Conservation (phyloP, 92 coral and sea anemone genomes). For the Palythoa caribaeorum region DNA sequence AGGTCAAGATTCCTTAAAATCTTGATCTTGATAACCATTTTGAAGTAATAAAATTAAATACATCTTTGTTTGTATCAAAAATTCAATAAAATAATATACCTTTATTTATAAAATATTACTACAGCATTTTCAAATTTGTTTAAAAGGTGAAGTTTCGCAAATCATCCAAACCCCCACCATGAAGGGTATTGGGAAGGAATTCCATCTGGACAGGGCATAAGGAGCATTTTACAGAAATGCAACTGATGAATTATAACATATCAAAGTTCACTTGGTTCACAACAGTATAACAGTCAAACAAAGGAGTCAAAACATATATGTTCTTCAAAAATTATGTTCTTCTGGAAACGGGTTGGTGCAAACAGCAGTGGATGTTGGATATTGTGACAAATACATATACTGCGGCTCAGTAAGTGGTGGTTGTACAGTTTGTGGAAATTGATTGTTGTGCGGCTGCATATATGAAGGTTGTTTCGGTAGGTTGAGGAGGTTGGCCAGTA, state of each 20-base stretch:
- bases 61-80: neutral
- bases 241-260: neutral
- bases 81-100: neutral
- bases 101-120: neutral
- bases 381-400: neutral
- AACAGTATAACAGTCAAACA: conserved; percentile 3
- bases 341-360: conserved; percentile 7
- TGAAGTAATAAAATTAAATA: neutral
- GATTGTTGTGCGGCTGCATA: neutral
- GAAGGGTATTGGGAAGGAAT: neutral
- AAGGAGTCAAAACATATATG: conserved; percentile 3
- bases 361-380: neutral
- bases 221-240: conserved; percentile 8
- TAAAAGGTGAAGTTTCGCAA: neutral
- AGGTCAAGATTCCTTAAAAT: conserved; percentile 5
- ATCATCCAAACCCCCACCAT: neutral
- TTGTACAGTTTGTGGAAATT: neutral
- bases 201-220: neutral
- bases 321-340: neutral
- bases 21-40: conserved; percentile 7
- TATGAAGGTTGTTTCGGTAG: neutral
- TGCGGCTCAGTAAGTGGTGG: conserved; percentile 1
- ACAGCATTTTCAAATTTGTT: neutral
- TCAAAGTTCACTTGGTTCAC: conserved; percentile 5
- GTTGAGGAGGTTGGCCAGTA: conserved; percentile 33